phyloP scores from a whole-genome alignment of 2,888 invertebrate species.

The Acronicta leporina region DNA sequence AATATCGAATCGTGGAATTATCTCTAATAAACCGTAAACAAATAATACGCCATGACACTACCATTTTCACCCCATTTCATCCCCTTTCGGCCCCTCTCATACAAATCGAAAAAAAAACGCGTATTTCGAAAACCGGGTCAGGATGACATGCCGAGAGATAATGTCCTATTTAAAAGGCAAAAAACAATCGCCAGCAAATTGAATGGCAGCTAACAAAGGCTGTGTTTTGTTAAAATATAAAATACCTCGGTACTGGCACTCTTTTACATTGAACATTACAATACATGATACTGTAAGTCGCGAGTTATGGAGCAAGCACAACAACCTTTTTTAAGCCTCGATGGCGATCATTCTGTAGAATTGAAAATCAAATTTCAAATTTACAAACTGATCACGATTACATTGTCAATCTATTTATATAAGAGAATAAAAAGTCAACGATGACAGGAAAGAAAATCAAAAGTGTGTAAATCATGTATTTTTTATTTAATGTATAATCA shows the following conservation, averaged over 20 bases:
- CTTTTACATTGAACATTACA: background rate
- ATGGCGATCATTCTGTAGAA: too few relatives aligned
- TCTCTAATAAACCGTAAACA: constrained; percentile 1
- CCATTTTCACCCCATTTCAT: background rate
- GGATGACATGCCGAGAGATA: constrained; percentile 36
- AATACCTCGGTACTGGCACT: constrained; percentile 19
- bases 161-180: constrained; percentile 44
- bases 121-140: constrained; percentile 29
- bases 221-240: constrained; percentile 40
- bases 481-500: too few relatives aligned
- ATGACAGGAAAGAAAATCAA: too few relatives aligned
- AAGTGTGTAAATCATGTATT: too few relatives aligned
- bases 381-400: too few relatives aligned
- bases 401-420: too few relatives aligned
- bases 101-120: constrained; percentile 8
- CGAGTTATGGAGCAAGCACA: background rate
- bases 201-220: constrained; percentile 39
- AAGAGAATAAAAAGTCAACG: too few relatives aligned
- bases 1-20: background rate
- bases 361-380: too few relatives aligned
- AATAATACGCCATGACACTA: background rate
- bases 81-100: background rate
- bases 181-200: constrained; percentile 51
- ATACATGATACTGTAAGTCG: background rate
- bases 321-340: background rate